Evolutionary conservation across 2,888 invertebrate genomes (phyloP).

Genomic region (Chrysotoxum bicinctum): DNA sequence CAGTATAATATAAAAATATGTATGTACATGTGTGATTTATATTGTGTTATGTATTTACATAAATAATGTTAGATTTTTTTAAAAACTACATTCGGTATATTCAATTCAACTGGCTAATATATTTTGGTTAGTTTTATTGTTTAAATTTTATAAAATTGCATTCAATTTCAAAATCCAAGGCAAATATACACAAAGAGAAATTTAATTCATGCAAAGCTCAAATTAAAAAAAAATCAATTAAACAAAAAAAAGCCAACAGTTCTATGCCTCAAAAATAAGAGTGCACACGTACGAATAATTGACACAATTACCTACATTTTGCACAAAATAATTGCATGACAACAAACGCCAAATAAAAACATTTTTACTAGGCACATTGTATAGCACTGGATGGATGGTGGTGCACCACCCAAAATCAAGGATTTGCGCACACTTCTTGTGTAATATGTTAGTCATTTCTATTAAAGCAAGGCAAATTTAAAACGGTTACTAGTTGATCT

Average conservation of each 20-base stretch:
- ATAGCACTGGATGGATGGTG: background rate
- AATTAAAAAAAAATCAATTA: slow-evolving; percentile 17
- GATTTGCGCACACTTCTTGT: slow-evolving; percentile 41
- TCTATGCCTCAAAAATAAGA: slow-evolving; percentile 6
- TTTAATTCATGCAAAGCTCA: slow-evolving; percentile 41
- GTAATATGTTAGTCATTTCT: slow-evolving; percentile 22
- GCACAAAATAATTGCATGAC: slow-evolving; percentile 54
- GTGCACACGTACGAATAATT: slow-evolving; percentile 55
- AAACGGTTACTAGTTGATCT: slow-evolving; percentile 44
- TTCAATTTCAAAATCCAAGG: slow-evolving; percentile 19
- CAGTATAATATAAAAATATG: too few relatives aligned
- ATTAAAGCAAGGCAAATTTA: slow-evolving; percentile 31
- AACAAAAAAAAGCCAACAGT: slow-evolving; percentile 10
- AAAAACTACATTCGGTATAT: too few relatives aligned
- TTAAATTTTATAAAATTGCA: background rate
- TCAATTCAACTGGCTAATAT: slow-evolving; percentile 38
- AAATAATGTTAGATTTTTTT: background rate
- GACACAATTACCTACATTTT: slow-evolving; percentile 62
- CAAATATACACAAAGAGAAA: slow-evolving; percentile 32
- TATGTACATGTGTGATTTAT: background rate
- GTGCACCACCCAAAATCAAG: slow-evolving; percentile 24
- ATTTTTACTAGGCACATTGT: background rate
- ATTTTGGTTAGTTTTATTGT: background rate
- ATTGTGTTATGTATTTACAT: background rate
- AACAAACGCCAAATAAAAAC: slow-evolving; percentile 52